Evolutionary conservation across 2,113 vertebrate genomes (phyloP).

Genomic region (Chaetorhynchus papuensis): DNA sequence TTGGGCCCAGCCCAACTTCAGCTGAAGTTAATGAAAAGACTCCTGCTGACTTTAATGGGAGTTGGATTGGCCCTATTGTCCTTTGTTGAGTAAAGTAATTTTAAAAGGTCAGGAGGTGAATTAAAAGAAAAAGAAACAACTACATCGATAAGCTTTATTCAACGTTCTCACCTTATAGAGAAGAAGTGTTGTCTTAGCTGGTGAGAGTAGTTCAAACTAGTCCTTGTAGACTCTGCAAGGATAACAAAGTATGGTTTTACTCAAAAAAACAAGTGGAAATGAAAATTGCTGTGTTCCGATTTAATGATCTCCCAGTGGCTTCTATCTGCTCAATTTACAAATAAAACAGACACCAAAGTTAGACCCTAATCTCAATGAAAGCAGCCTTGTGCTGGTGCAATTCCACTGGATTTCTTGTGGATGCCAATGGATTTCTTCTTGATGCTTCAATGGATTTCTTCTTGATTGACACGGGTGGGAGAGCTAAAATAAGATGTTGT

Average conservation of each 20-base stretch:
- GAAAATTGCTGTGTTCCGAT: not conserved
- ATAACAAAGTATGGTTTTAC: conserved; percentile 43
- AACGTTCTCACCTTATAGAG: not conserved
- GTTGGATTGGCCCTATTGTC: conserved; percentile 43
- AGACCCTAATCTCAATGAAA: not conserved
- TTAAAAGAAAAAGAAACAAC: conserved; percentile 63
- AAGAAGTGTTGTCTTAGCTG: conserved; percentile 43
- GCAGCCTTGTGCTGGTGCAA: not conserved
- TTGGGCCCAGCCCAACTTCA: conserved; percentile 51
- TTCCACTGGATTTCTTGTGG: not conserved
- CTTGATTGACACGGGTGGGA: not conserved
- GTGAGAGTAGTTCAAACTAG: not conserved
- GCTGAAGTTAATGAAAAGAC: conserved; percentile 61
- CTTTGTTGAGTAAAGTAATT: conserved; percentile 59
- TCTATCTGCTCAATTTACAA: conserved; percentile 53
- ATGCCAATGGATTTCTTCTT: not conserved
- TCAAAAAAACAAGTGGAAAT: conserved; percentile 2
- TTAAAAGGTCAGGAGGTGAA: conserved; percentile 52
- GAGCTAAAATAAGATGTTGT: not conserved
- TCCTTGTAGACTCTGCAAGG: conserved; percentile 16
- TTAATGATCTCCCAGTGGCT: conserved; percentile 14
- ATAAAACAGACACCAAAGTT: conserved; percentile 17
- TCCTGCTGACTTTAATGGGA: conserved; percentile 60
- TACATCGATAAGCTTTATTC: conserved; percentile 24
- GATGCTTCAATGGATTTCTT: not conserved